Evolutionary conservation across 2,113 vertebrate genomes (phyloP), one percentile per base, ranked within the genome.

Genomic region (Helogale parvula): DNA sequence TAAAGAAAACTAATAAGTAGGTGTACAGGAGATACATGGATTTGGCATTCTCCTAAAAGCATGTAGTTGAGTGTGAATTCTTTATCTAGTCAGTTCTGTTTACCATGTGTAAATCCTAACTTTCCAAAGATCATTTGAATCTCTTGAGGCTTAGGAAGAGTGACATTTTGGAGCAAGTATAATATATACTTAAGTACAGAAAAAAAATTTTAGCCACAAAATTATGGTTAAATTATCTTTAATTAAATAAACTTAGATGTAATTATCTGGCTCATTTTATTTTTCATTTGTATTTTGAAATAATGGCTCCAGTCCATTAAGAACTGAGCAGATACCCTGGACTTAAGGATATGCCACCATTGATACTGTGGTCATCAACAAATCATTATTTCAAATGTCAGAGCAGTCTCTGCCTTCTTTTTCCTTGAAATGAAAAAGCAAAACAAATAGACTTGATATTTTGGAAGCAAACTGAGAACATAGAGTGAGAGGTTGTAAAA

Each of bases 221-320:
- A 63, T 47, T 94, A 41, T 17, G 63, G 69, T 85, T 45, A 85
- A 68, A 68, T 87, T 77, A 87, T 45, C 45, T 86, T 69, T 87
- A 69, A 25, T 90, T 77, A 83, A 94, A 50, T 80, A 85, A 74
- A 90, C 15, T 76, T 60, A 95, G 31, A 85, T 69, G 10, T 74
- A 65, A 85, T 66, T 21, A 38, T 52, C 41, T 38, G 65, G 19
- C 54, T 93, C 60, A 79, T n/a, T 86, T 90, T 79, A 17, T 89
- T 89, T 93, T 96, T 93, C 68, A 74, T 88, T 83, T 88, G 16
- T 66, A 65, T 89, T 93, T 89, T 79, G 50, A 79, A 68, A 33
- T 84, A 85, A 76, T 45, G 17, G 66, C 21, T 79, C 25, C 7
- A 60, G 2, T 90, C 7, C 45, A 17, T 57, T 93, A 47, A 83